These are phyloP conservation scores for Apus apus DNA, from an alignment of 2,113 vertebrate genomes.

Conservation along the genomic window DNA sequence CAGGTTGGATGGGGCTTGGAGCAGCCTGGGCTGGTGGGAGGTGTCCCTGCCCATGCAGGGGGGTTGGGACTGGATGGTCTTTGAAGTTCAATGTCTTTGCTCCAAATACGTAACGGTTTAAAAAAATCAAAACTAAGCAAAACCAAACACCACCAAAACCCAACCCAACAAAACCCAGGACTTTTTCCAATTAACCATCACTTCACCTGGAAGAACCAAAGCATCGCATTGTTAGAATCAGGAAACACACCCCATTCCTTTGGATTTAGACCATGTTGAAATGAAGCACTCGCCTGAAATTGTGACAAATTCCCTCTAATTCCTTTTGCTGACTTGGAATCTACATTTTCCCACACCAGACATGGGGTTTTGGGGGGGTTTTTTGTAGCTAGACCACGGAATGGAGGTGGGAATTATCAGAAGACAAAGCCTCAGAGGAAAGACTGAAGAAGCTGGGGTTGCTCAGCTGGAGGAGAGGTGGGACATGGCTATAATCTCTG, in stretches of 20 bases:
- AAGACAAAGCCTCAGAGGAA: conserved; percentile 5
- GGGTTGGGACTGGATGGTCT: no score
- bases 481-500: neutral
- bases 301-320: neutral
- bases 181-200: neutral
- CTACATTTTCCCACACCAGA: neutral
- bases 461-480: conserved; percentile 44
- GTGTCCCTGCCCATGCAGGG: no score
- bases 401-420: neutral
- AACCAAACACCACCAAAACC: no score
- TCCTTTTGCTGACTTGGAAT: neutral
- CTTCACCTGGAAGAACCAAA: neutral
- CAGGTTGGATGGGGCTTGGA: no score
- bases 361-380: neutral
- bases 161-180: neutral
- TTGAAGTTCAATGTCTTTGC: neutral
- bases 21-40: no score
- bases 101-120: neutral
- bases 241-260: neutral
- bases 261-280: neutral
- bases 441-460: conserved; percentile 20
- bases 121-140: neutral
- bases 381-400: rapidly evolving
- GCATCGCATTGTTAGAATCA: neutral
- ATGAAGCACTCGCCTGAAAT: neutral